Base-by-base conservation (phyloP, 1,140 invertebrate genomes). In the Gyrodactylus salaris region DNA sequence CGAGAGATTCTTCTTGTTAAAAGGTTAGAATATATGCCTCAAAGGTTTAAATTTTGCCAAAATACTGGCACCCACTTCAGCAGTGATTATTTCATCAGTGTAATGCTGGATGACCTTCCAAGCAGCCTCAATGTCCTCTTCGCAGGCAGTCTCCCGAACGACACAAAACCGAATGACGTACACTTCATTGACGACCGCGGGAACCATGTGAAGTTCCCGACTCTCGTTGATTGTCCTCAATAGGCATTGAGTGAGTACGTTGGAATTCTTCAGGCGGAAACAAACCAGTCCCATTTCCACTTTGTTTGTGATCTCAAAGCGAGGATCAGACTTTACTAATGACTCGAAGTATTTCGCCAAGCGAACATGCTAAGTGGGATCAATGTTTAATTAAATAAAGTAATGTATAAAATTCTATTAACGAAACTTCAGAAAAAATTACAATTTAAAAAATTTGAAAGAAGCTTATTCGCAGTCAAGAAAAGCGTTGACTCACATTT, bases 171-270 rank as follows among this genome's bases (percentile, higher is more conserved):
- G 85, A 76, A 98, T 98, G 0, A 84, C 80, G 78, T 88, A 94
- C 75, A 86, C 86, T 26, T 93, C 89, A 78, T 89, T 88, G 0
- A 84, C 78, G 26, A 94, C 86, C 27, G 91, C 89, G 0, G 92
- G 92, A 1, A 97, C 90, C 91, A 97, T 96, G 79, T 97, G 93
- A 72, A 98, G 82, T 79, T 89, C 89, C 2, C 92, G 92, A 1
- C 90, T 93, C 73, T 88, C 91, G 78, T 99, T 99, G 75, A 98
- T 92, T 70, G 86, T 85, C 72, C 89, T 89, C 72, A 98, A 81
- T 1, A 99, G 82, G 78, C 90, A 91, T 80, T 96, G 89, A 79
- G 96, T 98, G 20, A 94, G 34, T 7, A 54, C n/a, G n/a, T 54
- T 54, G 7, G 34, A 54, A n/a, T 54, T 54, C 85, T 90, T 89